Percentiles rank a stretch among this genome's conserved stretches.
phyloP scores from a whole-genome alignment of 1,140 invertebrate genomes.

The Aphelinus atriplicis region DNA sequence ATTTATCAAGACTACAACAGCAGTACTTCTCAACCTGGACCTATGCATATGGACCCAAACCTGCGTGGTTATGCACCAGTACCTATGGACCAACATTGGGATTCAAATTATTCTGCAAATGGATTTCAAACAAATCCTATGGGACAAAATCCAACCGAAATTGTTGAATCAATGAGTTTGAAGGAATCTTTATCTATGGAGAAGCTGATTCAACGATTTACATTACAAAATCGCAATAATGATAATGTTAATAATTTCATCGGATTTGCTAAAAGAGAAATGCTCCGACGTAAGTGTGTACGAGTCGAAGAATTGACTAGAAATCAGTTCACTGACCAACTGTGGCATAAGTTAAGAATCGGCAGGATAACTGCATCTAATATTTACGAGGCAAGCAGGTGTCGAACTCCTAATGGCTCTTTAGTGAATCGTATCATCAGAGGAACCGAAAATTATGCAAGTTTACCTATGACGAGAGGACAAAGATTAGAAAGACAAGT shows the following conservation, averaged over 20 bases:
- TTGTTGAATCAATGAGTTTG: neutral
- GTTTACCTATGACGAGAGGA: slow-evolving; percentile 47
- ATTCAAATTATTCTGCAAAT: no score
- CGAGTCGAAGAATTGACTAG: slow-evolving; percentile 44
- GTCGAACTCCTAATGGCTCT: slow-evolving; percentile 20
- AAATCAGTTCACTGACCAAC: slow-evolving; percentile 37
- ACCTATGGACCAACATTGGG: no score
- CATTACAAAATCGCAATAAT: no score
- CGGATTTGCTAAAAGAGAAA: neutral
- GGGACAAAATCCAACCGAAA: neutral
- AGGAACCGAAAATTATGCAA: slow-evolving; percentile 27
- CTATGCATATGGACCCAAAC: no score
- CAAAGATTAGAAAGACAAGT: slow-evolving; percentile 52
- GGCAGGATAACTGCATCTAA: slow-evolving; percentile 60
- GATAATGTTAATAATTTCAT: neutral
- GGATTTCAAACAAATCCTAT: neutral
- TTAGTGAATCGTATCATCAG: no score
- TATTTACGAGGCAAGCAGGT: slow-evolving; percentile 52
- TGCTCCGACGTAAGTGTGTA: slow-evolving; percentile 26
- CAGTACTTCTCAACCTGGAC: no score
- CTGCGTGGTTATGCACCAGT: no score
- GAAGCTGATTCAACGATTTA: no score
- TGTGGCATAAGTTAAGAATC: slow-evolving; percentile 58
- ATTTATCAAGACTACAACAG: no score
- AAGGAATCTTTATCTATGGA: neutral